Base-by-base conservation (phyloP, 2,888 invertebrate genomes). In the Aphidius colemani region DNA sequence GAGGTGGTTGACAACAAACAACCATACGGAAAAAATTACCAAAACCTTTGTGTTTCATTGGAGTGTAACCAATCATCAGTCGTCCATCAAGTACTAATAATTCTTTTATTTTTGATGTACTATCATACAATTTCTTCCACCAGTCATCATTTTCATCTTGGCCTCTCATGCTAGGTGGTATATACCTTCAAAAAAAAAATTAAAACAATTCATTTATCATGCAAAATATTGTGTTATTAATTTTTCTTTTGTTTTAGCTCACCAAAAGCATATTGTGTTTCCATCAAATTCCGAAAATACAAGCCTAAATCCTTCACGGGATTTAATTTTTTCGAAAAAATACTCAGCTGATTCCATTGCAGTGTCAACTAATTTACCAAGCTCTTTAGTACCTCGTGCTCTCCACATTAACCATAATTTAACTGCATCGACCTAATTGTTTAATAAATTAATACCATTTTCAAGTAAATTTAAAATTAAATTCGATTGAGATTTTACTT, bases 361-460 rank as follows among this genome's bases (percentile, higher is more conserved):
- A 58, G 85, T 85, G 70, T 94, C 90, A 0, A 92, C 85, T 0
- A 90, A 83, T 0, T 76, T 71, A 55, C 84, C 83, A 2, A 92
- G 84, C 0, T 88, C 89, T 0, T 75, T 75, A 56, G 88, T 87
- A 0, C 93, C 93, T 0, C 92, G 85, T 0, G 93, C 92, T 77
- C 94, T 92, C 89, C 96, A 93, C 90, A 95, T 93, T 69, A 95
- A 82, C 96, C 96, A 97, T 7, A 96, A 85, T 82, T 97, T 97
- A 78, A 96, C 91, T 1, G 93, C 90, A 79, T 97, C 96, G 61
- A 94, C 87, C 87, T 88, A 48, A 41, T 10, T 9, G 46, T 50
- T 8, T 0, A 56, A 50, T 10, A 13, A 40, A 58, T 45, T 7
- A 41, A 11, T 11, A 7, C 18, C 11, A 63, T 11, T 50, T 7